Base-by-base conservation (phyloP, 2,888 invertebrate genomes). In the Galerucella pusilla region DNA sequence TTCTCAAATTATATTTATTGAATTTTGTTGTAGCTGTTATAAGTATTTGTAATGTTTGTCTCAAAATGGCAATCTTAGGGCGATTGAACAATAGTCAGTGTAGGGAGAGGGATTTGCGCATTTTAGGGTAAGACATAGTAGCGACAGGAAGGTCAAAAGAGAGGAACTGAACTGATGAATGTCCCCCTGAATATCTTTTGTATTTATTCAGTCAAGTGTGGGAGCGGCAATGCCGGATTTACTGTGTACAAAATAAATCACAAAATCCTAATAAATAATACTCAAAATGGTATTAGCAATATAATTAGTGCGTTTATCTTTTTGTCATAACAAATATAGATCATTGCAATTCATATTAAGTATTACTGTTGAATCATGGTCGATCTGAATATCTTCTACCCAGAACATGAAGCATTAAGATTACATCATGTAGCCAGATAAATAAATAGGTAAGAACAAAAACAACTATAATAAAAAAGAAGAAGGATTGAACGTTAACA, bases 191-290 rank as follows among this genome's bases (percentile, higher is more conserved):
- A 65, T 49, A 46, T 65, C 64, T 65, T 86, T 86, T 87, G 86
- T 87, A 85, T 82, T 83, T 84, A 84, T 81, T 83, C 86, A 86
- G 81, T 85, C 84, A 85, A 77, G 85, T 85, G 86, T 85, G 81
- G 65, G 72, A 81, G 81, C 63, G 20, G 16, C 54, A 77, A 80
- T 81, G 85, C 85, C 86, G 86, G 85, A 86, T 85, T 75, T 77
- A 71, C 59, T 25, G 7, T 68, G 69, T 64, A 65, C 35, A 42
- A 60, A 65, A 82, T 85, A 85, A 85, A 85, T 85, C 85, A 85
- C 57, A 57, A 54, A 57, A 54, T 42, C 12, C 45, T 42, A 65
- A n/a, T 25, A 20, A 9, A 65, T 16, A 64, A 49, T 45, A 65
- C 20, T 61, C 61, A 28, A 35, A 61, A 61, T 61, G 12, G 28